Percentiles rank a stretch among this genome's conserved stretches.
Conservation (phyloP, 1,140 invertebrate genomes). For the Zaprionus lachaisei region DNA sequence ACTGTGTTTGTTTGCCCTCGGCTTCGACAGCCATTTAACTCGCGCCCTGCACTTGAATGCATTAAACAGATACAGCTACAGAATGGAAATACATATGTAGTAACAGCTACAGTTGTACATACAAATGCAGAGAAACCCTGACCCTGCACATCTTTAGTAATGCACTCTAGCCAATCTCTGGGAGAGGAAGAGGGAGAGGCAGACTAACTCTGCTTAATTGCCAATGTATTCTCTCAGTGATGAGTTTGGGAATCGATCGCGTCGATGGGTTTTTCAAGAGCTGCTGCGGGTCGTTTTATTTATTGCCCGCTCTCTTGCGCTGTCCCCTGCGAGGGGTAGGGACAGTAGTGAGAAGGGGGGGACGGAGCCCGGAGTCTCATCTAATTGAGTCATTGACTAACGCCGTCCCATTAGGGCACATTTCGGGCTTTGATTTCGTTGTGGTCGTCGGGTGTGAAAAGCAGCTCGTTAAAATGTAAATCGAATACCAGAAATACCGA, state of each 20-base stretch:
- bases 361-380: conserved; percentile 11
- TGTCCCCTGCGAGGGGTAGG: not conserved
- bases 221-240: conserved; percentile 10
- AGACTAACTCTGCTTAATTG: not conserved
- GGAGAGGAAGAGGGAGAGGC: not conserved
- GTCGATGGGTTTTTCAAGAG: conserved; percentile 69
- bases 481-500: conserved; percentile 34
- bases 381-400: conserved; percentile 80
- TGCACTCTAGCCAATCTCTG: not conserved
- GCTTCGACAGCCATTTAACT: conserved; percentile 65
- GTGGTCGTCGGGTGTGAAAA: conserved; percentile 50
- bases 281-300: conserved; percentile 74
- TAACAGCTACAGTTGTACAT: conserved; percentile 17
- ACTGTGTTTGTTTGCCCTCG: conserved; percentile 50
- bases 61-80: conserved; percentile 24
- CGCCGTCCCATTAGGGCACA: conserved; percentile 59
- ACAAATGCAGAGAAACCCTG: conserved; percentile 12
- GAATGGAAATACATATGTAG: conserved; percentile 22
- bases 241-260: conserved; percentile 49
- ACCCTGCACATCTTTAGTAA: not conserved
- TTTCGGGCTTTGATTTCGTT: conserved; percentile 54
- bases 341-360: not conserved
- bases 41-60: conserved; percentile 18
- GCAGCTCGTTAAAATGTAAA: conserved; percentile 72
- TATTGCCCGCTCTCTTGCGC: conserved; percentile 49